Conservation (phyloP, 2,797 vertebrate species). For the Clamator glandarius region DNA sequence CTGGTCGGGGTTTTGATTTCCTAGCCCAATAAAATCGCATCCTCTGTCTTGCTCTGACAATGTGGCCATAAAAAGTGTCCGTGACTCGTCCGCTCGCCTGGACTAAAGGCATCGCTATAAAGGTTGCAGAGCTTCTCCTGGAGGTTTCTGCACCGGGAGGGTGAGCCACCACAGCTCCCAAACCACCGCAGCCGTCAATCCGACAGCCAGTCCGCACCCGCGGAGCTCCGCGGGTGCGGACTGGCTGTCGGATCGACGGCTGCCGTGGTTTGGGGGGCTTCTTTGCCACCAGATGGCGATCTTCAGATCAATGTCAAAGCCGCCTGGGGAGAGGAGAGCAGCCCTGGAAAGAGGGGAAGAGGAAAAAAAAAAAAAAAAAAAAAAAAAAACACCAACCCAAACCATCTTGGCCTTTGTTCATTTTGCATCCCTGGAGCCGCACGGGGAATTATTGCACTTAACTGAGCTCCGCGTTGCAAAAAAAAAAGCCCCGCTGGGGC, state of each 20-base stretch:
- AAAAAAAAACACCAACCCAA: background rate
- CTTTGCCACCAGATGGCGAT: slow-evolving; percentile 92
- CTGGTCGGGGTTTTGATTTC: slow-evolving; percentile 89
- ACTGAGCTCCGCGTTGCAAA: background rate
- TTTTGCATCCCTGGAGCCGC: slow-evolving; percentile 76
- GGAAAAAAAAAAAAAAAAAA: too few species aligned
- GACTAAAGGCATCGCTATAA: slow-evolving; percentile 88
- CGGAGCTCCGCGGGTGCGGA: background rate
- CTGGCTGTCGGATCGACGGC: background rate
- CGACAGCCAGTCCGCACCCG: background rate
- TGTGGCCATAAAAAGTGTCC: slow-evolving; percentile 92
- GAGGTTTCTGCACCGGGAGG: background rate
- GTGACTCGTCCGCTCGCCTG: slow-evolving; percentile 89
- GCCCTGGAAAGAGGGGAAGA: slow-evolving; percentile 36
- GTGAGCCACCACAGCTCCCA: background rate
- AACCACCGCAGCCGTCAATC: background rate
- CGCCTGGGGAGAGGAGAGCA: slow-evolving; percentile 79
- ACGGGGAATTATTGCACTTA: slow-evolving; percentile 76
- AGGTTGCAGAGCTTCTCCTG: slow-evolving; percentile 69
- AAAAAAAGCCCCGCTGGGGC: slow-evolving; percentile 11
- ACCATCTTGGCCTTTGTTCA: slow-evolving; percentile 82
- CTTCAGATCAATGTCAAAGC: slow-evolving; percentile 99
- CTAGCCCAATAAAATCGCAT: slow-evolving; percentile 91
- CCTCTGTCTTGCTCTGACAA: slow-evolving; percentile 92
- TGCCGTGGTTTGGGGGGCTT: background rate